Evolutionary conservation across 1,140 invertebrate genomes (phyloP), one percentile per base, ranked within the genome.

Genomic region (Hormaphis cornu): DNA sequence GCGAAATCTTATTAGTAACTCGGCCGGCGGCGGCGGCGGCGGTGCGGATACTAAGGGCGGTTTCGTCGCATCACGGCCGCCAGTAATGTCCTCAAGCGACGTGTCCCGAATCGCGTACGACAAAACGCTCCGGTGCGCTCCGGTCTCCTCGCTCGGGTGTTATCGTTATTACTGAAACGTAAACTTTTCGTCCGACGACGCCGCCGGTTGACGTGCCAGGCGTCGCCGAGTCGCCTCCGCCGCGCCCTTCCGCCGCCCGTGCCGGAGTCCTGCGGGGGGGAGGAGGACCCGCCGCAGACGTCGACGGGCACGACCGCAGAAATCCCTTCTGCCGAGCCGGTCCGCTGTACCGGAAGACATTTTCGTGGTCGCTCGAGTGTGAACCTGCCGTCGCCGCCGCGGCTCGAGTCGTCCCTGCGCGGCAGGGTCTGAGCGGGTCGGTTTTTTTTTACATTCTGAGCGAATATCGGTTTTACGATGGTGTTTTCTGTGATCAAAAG

Each of bases 291-390:
- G n/a, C n/a, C 18, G 22, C 14, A 26, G 44, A 35, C 44, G 42
- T 22, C 40, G 20, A 26, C 54, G 35, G n/a, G 24, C 50, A 53
- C 12, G 35, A 48, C 61, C 61, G 9, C 61, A 50, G 61, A 48
- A 48, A 66, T 22, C 44, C 61, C 28, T 28, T n/a, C 28, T 22
- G 40, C n/a, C 16, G 16, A 22, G 24, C 58, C 61, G 61, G 50
- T 12, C 35, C 44, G 44, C 50, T 66, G 44, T 66, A 66, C 61
- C 24, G 61, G 61, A 66, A 66, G 61, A 66, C 44, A 66, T 66
- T 66, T 66, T 66, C 61, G 50, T 66, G 50, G 28, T n/a, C 42
- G 44, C 50, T 66, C 61, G 61, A 66, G 61, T 50, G 61, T 66
- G 42, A 66, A 50, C 44, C 35, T 50, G 56, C 40, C 58, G 42